Evolutionary conservation across 2,113 vertebrate species (phyloP), one percentile per base, ranked within the genome.

Genomic region (Benitochromis conjunctus): DNA sequence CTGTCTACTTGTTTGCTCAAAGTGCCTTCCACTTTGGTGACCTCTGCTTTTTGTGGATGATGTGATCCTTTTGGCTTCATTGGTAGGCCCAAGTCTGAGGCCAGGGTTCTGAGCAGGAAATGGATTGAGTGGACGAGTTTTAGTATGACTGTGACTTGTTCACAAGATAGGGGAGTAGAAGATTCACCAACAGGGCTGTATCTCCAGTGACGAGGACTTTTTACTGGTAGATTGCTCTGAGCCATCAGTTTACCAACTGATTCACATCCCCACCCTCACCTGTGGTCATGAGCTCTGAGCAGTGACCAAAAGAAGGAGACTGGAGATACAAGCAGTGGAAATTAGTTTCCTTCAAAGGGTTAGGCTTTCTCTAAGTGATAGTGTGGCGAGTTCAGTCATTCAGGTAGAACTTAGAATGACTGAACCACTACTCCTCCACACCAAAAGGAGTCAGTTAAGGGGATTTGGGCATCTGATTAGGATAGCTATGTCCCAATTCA

Each of bases 221-320:
- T 19, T 21, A 66, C 34, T 66, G 34, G 34, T 66, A 66, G 62
- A 38, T 38, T 66, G 34, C 62, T 38, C 34, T 64, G 60, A 64
- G 60, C 60, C 62, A 38, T 66, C 34, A 66, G 19, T 66, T 38
- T 38, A 66, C 62, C 31, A 64, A 38, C 60, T 6, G 2, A 64
- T 64, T 64, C 60, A 64, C 18, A 64, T 64, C 60, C 60, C 36
- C 18, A 64, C 62, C 62, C 62, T 66, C 19, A 66, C 34, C 62
- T 38, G 34, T 21, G 34, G 60, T 38, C 34, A 64, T 34, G 38
- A 38, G 19, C 34, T 64, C 10, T 38, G 34, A 64, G 60, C 60
- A 38, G 60, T 12, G 10, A 64, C 34, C 18, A 38, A 64, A n/a
- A 38, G 62, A 64, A 64, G n/a, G 60, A 64, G 60, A 64, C 34